Evolutionary conservation across 2,113 vertebrate species (phyloP).

Genomic region (Melanocharis versteri): DNA sequence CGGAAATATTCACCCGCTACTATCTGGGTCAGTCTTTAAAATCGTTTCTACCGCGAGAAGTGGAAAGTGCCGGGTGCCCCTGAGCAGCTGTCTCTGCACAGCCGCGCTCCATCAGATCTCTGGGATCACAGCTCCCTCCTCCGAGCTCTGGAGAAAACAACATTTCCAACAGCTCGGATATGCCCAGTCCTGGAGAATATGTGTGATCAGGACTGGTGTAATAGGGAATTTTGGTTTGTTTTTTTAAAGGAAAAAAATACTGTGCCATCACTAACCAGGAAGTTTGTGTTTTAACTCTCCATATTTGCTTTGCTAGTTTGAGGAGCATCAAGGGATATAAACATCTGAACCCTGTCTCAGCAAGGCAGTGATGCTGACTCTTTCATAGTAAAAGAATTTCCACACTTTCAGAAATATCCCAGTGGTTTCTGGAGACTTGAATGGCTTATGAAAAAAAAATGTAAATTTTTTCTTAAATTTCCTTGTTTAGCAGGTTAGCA

Average conservation of each 20-base stretch:
- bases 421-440: background rate
- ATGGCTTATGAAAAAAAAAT: background rate
- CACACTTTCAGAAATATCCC: background rate
- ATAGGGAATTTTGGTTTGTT: accelerated
- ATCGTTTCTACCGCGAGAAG: accelerated
- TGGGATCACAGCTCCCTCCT: background rate
- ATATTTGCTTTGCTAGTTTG: background rate
- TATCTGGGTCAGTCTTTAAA: accelerated
- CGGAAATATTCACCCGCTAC: accelerated
- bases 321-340: background rate
- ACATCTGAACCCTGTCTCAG: background rate
- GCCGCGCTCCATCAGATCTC: accelerated
- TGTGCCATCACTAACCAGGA: accelerated
- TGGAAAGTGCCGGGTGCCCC: accelerated
- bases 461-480: background rate
- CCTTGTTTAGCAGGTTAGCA: background rate
- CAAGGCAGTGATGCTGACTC: background rate
- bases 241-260: background rate
- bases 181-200: accelerated
- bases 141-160: background rate
- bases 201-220: background rate
- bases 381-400: background rate
- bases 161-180: accelerated
- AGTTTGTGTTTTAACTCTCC: background rate
- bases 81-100: background rate